Base-by-base conservation (phyloP, 2,888 invertebrate species). In the Campoletis raptor region DNA sequence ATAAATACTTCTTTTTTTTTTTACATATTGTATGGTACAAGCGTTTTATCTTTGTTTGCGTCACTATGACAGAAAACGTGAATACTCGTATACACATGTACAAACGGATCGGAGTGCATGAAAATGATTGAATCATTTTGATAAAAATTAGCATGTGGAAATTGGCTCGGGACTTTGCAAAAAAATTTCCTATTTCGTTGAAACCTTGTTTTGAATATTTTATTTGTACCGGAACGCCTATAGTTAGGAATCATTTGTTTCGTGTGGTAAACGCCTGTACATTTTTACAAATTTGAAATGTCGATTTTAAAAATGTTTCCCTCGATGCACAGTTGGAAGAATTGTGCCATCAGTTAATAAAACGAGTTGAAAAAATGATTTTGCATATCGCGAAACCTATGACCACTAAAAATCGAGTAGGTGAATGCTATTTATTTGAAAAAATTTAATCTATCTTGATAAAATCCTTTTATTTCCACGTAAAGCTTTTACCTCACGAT, bases 11-110 rank as follows among this genome's bases (percentile, higher is more conserved):
- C n/a, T n/a, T 0, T 66, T 66, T 52, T 9, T 48, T 52, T 73
- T 73, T 66, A 48, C 21, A 64, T 72, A 52, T 24, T 66, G 18
- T 48, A 66, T 66, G 64, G 24, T 52, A 66, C 64, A 48, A 66
- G 66, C 42, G 18, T 66, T 73, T 73, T n/a, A 54, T 30, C 21
- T 40, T 9, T 40, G 67, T 74, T 74, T 67, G 30, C 40, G n/a
- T 66, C 7, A 10, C 54, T n/a, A n/a, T 48, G 37, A 40, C 37
- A 61, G 36, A 45, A 7, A 73, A 64, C 7, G 48, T n/a, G 12
- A 36, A 66, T 10, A 64, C 15, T 21, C 9, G 15, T 15, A 52
- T 21, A 81, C 8, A 40, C n/a, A 66, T 24, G 48, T 9, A 45
- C 9, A 70, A 66, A n/a, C 30, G 42, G 18, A 42, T 18, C n/a